Conservation (phyloP, 1,140 invertebrate species). For the Drosophila truncata region DNA sequence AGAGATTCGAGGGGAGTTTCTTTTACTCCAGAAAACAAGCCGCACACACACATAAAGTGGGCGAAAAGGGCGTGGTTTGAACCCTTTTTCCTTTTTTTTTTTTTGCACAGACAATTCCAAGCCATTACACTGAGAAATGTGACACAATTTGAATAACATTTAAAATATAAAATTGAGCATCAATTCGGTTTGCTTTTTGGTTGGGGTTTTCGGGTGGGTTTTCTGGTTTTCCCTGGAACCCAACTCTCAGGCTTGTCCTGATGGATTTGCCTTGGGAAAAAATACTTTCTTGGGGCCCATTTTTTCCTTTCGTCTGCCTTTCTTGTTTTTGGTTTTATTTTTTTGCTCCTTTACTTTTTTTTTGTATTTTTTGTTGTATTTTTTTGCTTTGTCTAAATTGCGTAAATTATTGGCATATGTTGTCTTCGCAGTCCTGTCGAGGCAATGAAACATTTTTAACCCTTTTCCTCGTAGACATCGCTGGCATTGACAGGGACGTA, state of each 20-base stretch:
- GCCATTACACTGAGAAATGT: conserved; percentile 83
- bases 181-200: conserved; percentile 50
- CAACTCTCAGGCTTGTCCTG: conserved; percentile 26
- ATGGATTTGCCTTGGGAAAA: conserved; percentile 40
- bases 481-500: conserved; percentile 69
- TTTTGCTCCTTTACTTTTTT: conserved; percentile 11
- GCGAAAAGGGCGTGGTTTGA: conserved; percentile 14
- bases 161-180: conserved; percentile 82
- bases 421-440: conserved; percentile 64
- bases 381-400: conserved; percentile 67
- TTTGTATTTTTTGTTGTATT: background rate
- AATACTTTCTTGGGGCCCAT: conserved; percentile 15
- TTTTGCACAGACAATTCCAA: conserved; percentile 65
- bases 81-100: conserved; percentile 21
- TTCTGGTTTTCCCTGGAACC: conserved; percentile 1
- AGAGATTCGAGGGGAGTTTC: conserved; percentile 19
- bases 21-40: conserved; percentile 22
- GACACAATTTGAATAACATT: conserved; percentile 83
- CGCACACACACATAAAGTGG: conserved; percentile 15
- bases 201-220: background rate
- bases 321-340: conserved; percentile 36
- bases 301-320: conserved; percentile 5
- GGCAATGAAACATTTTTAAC: conserved; percentile 81
- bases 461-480: conserved; percentile 71
- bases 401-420: conserved; percentile 81